These are phyloP conservation scores for Heterodera schachtii DNA, from an alignment of 1,140 invertebrate genomes.

Conservation along the genomic window DNA sequence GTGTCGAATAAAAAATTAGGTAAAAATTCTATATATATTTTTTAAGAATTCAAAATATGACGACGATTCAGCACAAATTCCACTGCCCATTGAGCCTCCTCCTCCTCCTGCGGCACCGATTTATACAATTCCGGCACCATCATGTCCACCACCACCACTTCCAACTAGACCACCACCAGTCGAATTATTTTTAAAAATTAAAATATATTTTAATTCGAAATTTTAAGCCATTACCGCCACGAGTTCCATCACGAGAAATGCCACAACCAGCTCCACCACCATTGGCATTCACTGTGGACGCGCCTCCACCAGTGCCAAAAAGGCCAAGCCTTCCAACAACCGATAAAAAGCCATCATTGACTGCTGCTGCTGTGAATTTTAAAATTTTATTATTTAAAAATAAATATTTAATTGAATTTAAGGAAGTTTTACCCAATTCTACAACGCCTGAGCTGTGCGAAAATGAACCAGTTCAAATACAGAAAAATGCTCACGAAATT, in stretches of 20 bases:
- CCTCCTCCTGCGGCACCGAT: conserved; percentile 44
- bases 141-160: conserved; percentile 15
- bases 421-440: not conserved
- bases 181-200: conserved; percentile 3
- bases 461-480: not conserved
- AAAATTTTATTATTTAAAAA: not conserved
- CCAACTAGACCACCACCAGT: conserved; percentile 16
- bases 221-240: conserved; percentile 19
- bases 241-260: not conserved
- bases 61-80: conserved; percentile 18
- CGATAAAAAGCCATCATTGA: too few relatives aligned
- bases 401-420: not conserved
- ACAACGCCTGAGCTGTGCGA: too few relatives aligned
- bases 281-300: not conserved
- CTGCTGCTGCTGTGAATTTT: not conserved
- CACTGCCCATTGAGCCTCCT: conserved; percentile 21
- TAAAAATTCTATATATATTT: too few relatives aligned
- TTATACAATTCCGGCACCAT: conserved; percentile 13
- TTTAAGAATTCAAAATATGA: too few relatives aligned
- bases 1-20: too few relatives aligned
- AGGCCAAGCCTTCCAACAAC: not conserved
- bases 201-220: conserved; percentile 4
- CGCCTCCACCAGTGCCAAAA: conserved; percentile 24
- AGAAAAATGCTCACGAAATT: conserved; percentile 5
- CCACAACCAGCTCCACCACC: not conserved